Base-by-base conservation (phyloP, 2,797 vertebrate genomes). In the Alectoris magna region DNA sequence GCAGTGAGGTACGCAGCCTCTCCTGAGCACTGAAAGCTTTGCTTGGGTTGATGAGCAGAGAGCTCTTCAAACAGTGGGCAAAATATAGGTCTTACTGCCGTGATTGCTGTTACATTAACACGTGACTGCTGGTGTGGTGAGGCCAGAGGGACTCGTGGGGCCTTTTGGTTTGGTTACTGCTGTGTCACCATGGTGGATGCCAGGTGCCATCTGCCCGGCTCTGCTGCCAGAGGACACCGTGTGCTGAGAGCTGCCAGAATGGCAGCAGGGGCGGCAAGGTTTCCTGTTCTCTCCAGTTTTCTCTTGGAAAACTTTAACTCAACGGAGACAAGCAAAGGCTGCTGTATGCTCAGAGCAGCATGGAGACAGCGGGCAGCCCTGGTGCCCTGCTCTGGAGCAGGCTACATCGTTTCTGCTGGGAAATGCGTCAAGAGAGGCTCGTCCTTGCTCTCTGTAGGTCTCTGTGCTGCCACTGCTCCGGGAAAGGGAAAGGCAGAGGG, bases 11-110 rank as follows among this genome's bases (percentile, higher is more conserved):
- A 55, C 34, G 87, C 79, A 96, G 10, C 48, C 17, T 59, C 83
- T 82, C 89, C 90, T 60, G 29, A 83, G 56, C 66, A 41, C 48
- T 87, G 88, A 89, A 90, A 94, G 85, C 89, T 85, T 31, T 21
- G 53, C 41, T 19, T 11, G 9, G 44, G 21, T 29, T 41, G 13
- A 22, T 23, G 14, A 87, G 77, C 44, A 72, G 46, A 53, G 7
- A 68, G 73, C 71, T 78, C 11, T 63, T 72, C 56, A 85, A 81
- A 58, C 2, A n/a, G 11, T 31, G 22, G 14, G 29, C 1, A 11
- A 31, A 55, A 84, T 49, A 34, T 2, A 67, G 22, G 8, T 43
- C 90, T 66, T 85, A 90, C 44, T 75, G 51, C 15, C 9, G 7
- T 81, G 74, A 85, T 12, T 83, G 24, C 53, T 90, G 78, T 71